These are phyloP conservation scores for Cryptoprocta ferox DNA, from an alignment of 2,797 vertebrate species.

Conservation along the genomic window DNA sequence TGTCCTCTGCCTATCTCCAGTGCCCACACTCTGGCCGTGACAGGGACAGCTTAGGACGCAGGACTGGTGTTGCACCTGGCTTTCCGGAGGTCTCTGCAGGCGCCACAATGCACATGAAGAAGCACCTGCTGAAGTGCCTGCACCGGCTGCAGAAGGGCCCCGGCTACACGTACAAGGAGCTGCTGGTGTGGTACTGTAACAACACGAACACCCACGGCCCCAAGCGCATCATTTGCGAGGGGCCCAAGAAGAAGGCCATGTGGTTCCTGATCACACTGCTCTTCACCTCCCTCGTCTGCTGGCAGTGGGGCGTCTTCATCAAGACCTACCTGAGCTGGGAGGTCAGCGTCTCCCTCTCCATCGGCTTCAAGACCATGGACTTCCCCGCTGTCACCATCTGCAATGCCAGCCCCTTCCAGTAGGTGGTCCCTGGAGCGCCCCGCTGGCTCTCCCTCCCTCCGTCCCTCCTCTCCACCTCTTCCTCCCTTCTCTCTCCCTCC, in stretches of 20 bases:
- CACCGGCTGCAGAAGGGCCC: conserved; percentile 91
- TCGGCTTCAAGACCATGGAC: conserved; percentile 89
- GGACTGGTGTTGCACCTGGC: fast-evolving
- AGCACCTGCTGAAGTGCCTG: conserved; percentile 85
- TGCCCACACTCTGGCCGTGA: background rate
- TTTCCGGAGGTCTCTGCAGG: background rate
- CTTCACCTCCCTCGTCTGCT: conserved; percentile 87
- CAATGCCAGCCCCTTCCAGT: conserved; percentile 90
- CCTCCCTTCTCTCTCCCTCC: no score
- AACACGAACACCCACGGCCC: conserved; percentile 92
- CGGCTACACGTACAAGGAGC: conserved; percentile 89
- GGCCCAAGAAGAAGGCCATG: conserved; percentile 89
- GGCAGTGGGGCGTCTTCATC: conserved; percentile 90
- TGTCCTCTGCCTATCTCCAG: background rate
- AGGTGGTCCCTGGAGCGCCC: conserved; percentile 25
- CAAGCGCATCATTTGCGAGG: conserved; percentile 90
- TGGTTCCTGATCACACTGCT: conserved; percentile 89
- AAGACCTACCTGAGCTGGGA: conserved; percentile 88
- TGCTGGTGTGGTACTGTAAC: conserved; percentile 91
- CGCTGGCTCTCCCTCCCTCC: no score
- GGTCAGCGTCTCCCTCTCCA: conserved; percentile 86
- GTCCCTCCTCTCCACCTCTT: no score
- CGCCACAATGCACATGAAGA: conserved; percentile 82
- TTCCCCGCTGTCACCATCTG: conserved; percentile 90
- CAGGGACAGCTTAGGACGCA: fast-evolving